These are phyloP conservation scores for Zelleria hepariella DNA, from an alignment of 2,888 invertebrate species.

Conservation along the genomic window DNA sequence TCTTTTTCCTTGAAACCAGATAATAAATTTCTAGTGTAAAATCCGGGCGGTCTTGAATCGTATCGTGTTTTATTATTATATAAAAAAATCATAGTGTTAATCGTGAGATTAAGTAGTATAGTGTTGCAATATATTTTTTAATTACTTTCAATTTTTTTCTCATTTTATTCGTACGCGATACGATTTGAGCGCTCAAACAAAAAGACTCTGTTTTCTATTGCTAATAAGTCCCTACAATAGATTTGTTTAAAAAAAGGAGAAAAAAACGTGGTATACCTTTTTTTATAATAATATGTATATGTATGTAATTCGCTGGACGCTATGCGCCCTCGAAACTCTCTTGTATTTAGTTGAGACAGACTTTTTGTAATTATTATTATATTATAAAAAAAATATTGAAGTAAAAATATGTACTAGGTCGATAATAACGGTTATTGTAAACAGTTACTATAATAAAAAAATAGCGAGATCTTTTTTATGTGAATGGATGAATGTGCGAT, in stretches of 20 bases:
- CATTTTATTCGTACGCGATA: not conserved
- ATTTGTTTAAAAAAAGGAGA: constrained; percentile 16
- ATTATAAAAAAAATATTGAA: constrained; percentile 25
- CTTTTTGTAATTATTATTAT: constrained; percentile 65
- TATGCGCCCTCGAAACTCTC: constrained; percentile 53
- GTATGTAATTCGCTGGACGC: constrained; percentile 59
- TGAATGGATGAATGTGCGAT: constrained; percentile 59
- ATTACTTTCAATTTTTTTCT: not conserved
- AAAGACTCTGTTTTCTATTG: not conserved
- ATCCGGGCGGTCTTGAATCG: not conserved
- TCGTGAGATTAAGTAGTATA: constrained; percentile 3
- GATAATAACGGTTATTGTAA: constrained; percentile 45
- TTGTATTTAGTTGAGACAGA: constrained; percentile 67
- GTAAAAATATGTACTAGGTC: constrained; percentile 40
- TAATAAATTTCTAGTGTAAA: not conserved
- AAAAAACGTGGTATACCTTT: constrained; percentile 60
- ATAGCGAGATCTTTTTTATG: constrained; percentile 64
- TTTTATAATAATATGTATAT: constrained; percentile 54
- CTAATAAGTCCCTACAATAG: constrained; percentile 35
- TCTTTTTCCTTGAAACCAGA: not conserved
- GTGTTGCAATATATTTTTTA: constrained; percentile 1
- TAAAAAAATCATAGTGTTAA: constrained; percentile 1
- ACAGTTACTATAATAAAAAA: constrained; percentile 31
- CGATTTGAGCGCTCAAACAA: constrained; percentile 2
- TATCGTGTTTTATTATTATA: not conserved